phyloP scores from a whole-genome alignment of 2,113 vertebrate species.

The Platanista minor region DNA sequence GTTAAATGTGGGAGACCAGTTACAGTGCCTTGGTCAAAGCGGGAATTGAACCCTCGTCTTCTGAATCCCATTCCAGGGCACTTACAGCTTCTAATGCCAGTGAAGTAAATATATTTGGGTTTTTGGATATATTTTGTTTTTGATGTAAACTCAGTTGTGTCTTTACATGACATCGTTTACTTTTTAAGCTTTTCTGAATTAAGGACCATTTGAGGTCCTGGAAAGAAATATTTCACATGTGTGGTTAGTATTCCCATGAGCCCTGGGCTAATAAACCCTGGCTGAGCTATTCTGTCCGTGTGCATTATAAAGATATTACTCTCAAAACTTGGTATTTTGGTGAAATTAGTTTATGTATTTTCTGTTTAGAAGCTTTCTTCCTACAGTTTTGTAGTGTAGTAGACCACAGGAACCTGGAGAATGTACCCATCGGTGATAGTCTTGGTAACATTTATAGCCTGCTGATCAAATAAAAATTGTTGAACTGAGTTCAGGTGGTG shows the following conservation, averaged over 20 bases:
- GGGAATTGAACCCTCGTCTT: background rate
- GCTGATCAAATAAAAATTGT: background rate
- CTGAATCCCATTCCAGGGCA: background rate
- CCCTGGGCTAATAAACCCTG: background rate
- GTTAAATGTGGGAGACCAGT: background rate
- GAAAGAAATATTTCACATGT: background rate
- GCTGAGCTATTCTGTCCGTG: background rate
- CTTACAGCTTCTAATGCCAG: background rate
- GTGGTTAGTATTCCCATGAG: background rate
- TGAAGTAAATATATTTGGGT: background rate
- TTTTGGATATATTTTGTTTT: slow-evolving; percentile 6
- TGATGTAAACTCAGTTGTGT: background rate
- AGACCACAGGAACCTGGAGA: background rate
- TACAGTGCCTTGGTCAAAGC: background rate
- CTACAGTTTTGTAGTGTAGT: background rate
- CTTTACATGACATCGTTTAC: background rate
- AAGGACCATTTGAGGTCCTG: background rate
- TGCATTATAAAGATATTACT: background rate
- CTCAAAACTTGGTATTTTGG: slow-evolving; percentile 9
- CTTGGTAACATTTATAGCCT: background rate
- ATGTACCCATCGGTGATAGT: background rate
- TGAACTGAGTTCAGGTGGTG: background rate
- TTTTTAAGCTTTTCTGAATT: background rate
- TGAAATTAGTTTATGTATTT: background rate
- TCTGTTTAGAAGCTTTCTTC: background rate